Evolutionary conservation across 2,113 vertebrate genomes (phyloP).

Genomic region (Elephas maximus): DNA sequence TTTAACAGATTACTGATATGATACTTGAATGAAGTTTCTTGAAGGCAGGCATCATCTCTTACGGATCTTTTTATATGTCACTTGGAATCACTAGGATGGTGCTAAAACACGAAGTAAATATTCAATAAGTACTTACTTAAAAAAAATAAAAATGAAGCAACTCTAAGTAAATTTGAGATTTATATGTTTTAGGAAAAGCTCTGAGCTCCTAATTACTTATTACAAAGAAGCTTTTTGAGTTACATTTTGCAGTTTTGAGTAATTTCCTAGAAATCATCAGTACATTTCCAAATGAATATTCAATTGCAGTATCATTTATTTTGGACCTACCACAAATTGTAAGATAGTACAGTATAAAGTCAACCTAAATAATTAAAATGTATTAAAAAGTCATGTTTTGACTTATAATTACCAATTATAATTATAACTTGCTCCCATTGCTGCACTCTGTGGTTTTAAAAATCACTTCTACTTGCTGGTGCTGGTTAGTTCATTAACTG

Average conservation of each 20-base stretch:
- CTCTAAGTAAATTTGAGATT: neutral
- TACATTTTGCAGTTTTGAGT: neutral
- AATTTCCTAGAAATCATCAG: constrained; percentile 8
- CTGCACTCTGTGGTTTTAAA: constrained; percentile 43
- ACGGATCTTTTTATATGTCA: neutral
- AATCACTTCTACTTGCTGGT: constrained; percentile 31
- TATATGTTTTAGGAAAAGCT: neutral
- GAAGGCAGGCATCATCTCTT: neutral
- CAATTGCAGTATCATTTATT: constrained; percentile 47
- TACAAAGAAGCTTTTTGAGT: neutral
- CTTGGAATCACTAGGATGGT: neutral
- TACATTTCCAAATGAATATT: constrained; percentile 49
- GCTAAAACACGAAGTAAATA: neutral
- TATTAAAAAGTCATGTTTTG: constrained; percentile 62
- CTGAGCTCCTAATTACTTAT: neutral
- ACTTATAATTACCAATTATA: constrained; percentile 68
- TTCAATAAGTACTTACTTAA: neutral
- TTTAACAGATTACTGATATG: neutral
- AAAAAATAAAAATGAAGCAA: constrained; percentile 10
- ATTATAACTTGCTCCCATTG: neutral
- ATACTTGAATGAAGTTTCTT: neutral
- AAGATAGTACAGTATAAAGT: constrained; percentile 44
- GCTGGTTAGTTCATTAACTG: constrained; percentile 50
- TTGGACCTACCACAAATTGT: constrained; percentile 25
- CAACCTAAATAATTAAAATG: constrained; percentile 61